Conservation (phyloP, 2,797 vertebrate species). For the Pangasius krempfi region DNA sequence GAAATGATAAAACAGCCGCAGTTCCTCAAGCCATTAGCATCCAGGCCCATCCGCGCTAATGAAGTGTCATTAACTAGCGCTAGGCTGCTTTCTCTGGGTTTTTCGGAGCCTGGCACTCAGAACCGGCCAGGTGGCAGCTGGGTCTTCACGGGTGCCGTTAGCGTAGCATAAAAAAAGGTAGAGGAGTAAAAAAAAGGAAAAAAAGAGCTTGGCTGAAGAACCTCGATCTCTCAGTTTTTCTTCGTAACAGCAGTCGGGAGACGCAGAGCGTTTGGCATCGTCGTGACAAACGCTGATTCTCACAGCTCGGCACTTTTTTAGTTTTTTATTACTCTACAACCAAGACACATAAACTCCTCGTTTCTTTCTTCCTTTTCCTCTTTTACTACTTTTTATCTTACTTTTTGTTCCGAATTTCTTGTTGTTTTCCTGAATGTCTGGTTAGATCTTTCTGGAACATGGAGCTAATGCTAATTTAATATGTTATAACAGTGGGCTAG, state of each 20-base stretch:
- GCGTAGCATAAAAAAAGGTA: slow-evolving; percentile 49
- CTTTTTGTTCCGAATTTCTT: not conserved
- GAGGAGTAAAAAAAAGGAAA: slow-evolving; percentile 4
- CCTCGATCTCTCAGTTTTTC: slow-evolving; percentile 28
- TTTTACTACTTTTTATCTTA: slow-evolving; percentile 31
- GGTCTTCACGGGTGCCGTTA: slow-evolving; percentile 53
- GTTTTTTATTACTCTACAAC: slow-evolving; percentile 58
- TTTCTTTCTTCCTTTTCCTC: slow-evolving; percentile 40
- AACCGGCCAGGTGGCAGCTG: slow-evolving; percentile 58
- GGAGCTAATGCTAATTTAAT: not conserved
- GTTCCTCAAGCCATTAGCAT: slow-evolving; percentile 40
- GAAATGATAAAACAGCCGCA: not conserved
- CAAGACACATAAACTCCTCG: slow-evolving; percentile 52
- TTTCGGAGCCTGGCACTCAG: slow-evolving; percentile 51
- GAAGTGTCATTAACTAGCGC: slow-evolving; percentile 55
- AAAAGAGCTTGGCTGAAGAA: slow-evolving; percentile 39
- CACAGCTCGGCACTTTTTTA: slow-evolving; percentile 17
- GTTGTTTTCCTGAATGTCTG: not conserved
- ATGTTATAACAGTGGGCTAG: not conserved
- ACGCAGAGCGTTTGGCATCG: slow-evolving; percentile 36
- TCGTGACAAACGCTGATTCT: slow-evolving; percentile 19
- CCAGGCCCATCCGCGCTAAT: slow-evolving; percentile 46
- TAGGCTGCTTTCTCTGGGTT: slow-evolving; percentile 50
- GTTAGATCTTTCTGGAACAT: slow-evolving; percentile 5
- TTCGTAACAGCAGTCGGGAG: slow-evolving; percentile 27